Conservation (phyloP, 1,140 invertebrate genomes). For the Ylistrum balloti region DNA sequence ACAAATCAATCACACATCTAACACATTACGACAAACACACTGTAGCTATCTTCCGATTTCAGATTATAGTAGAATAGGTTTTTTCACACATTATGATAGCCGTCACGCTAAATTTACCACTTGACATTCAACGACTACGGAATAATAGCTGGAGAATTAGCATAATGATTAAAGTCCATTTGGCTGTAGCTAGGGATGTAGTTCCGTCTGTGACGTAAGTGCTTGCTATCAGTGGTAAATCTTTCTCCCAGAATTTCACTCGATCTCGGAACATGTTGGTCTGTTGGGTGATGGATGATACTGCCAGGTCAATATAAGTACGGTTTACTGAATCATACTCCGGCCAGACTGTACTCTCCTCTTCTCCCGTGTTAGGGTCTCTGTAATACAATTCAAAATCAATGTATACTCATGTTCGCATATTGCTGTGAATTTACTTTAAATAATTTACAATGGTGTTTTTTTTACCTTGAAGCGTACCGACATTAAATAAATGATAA, state of each 20-base stretch:
- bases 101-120: too few species aligned
- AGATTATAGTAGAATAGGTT: too few species aligned
- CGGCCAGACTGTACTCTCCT: neutral
- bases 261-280: neutral
- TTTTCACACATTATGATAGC: too few species aligned
- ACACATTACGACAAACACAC: too few species aligned
- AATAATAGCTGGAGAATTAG: neutral
- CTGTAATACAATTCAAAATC: neutral
- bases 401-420: too few species aligned
- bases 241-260: neutral
- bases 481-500: too few species aligned
- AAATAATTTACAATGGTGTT: too few species aligned
- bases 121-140: neutral
- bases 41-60: too few species aligned
- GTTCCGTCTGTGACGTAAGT: neutral
- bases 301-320: neutral
- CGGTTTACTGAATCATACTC: constrained; percentile 2
- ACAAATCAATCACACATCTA: too few species aligned
- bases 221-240: neutral
- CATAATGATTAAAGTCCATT: neutral
- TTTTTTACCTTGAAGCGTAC: too few species aligned
- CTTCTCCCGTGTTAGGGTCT: neutral
- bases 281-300: neutral
- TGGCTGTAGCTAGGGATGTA: neutral
- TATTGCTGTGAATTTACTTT: too few species aligned